phyloP scores from a whole-genome alignment of 2,797 vertebrate species.

The Spondyliosoma cantharus region DNA sequence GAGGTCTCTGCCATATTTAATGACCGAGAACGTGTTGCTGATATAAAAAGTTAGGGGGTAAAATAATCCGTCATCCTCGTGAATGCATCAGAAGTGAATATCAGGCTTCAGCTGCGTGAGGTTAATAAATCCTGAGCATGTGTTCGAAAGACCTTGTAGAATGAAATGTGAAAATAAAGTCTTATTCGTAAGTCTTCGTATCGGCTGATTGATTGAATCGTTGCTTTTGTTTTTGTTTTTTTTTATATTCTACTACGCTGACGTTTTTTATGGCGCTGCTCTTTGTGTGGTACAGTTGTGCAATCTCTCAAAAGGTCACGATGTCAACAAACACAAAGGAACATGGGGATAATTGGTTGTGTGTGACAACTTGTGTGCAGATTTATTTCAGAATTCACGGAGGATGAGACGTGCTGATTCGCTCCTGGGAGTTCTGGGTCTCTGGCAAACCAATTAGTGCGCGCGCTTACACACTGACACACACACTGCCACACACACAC shows the following conservation, averaged over 20 bases:
- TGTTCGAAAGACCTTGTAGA: background rate
- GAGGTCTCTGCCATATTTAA: too few species aligned
- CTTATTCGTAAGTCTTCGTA: too few species aligned
- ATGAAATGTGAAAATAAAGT: background rate
- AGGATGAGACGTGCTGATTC: constrained; percentile 31
- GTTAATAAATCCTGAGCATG: background rate
- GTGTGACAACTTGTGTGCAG: background rate
- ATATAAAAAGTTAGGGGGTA: background rate
- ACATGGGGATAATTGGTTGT: background rate
- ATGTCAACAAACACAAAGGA: background rate
- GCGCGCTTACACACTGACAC: background rate
- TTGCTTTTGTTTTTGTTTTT: background rate
- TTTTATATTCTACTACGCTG: background rate
- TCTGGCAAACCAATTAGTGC: constrained; percentile 46
- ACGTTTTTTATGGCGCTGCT: background rate
- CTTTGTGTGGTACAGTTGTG: background rate
- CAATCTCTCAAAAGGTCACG: background rate
- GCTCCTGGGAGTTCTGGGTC: constrained; percentile 38
- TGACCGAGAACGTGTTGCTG: too few species aligned
- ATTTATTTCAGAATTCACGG: constrained; percentile 21
- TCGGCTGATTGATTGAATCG: background rate
- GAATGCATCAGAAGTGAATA: background rate
- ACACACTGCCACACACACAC: too few species aligned
- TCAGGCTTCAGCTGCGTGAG: background rate
- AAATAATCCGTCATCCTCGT: background rate